Evolutionary conservation across 2,797 vertebrate species (phyloP).

Genomic region (Scarus forsteni): DNA sequence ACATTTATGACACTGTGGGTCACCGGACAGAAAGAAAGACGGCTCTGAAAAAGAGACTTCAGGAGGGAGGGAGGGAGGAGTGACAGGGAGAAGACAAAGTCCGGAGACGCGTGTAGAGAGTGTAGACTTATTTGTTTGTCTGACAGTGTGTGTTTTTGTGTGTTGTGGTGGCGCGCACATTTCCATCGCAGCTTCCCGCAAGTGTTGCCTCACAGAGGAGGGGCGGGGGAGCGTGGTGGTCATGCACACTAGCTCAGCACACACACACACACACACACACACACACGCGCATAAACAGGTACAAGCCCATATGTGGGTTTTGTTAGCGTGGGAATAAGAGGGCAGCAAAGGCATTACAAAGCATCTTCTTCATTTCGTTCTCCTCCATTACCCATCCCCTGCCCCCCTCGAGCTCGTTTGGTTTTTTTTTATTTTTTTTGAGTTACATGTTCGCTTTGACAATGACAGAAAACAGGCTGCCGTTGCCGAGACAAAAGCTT

Average conservation of each 20-base stretch:
- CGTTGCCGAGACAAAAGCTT: slow-evolving; percentile 74
- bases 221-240: slow-evolving; percentile 58
- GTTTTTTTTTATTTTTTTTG: background rate
- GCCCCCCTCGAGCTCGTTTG: background rate
- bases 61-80: slow-evolving; percentile 25
- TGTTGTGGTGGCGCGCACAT: slow-evolving; percentile 75
- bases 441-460: slow-evolving; percentile 54
- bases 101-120: slow-evolving; percentile 49
- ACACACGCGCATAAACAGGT: slow-evolving; percentile 40
- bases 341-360: slow-evolving; percentile 27
- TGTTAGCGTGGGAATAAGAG: slow-evolving; percentile 43
- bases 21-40: slow-evolving; percentile 48
- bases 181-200: slow-evolving; percentile 82
- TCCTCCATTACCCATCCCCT: slow-evolving; percentile 35
- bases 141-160: slow-evolving; percentile 58
- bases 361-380: slow-evolving; percentile 48
- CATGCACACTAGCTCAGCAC: slow-evolving; percentile 38
- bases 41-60: slow-evolving; percentile 16
- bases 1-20: slow-evolving; percentile 50
- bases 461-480: slow-evolving; percentile 71
- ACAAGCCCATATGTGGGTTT: slow-evolving; percentile 44
- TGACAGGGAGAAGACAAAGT: slow-evolving; percentile 51
- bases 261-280: slow-evolving; percentile 8
- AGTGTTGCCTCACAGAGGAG: slow-evolving; percentile 76
- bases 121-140: slow-evolving; percentile 62